These are phyloP conservation scores for Epinotia nisella DNA, from an alignment of 2,888 invertebrate species.

Conservation along the genomic window DNA sequence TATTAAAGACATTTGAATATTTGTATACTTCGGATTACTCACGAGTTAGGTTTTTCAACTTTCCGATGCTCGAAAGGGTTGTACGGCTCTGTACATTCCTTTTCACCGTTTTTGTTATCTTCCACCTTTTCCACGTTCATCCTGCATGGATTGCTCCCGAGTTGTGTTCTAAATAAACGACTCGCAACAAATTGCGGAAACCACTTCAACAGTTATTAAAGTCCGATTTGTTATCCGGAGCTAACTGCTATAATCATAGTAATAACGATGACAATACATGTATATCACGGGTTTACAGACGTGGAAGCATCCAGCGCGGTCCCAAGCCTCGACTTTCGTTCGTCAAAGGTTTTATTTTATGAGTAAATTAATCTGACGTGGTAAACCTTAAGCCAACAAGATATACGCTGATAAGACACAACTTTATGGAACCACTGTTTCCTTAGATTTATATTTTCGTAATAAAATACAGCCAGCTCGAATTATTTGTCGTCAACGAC, in stretches of 20 bases:
- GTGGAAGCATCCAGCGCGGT: constrained; percentile 1
- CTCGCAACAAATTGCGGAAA: constrained; percentile 25
- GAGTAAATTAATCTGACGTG: constrained; percentile 53
- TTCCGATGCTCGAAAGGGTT: constrained; percentile 76
- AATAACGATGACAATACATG: constrained; percentile 25
- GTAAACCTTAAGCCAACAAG: constrained; percentile 54
- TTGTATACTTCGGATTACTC: constrained; percentile 56
- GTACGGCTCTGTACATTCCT: constrained; percentile 59
- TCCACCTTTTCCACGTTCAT: constrained; percentile 40
- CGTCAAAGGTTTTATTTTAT: constrained; percentile 48
- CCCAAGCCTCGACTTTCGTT: constrained; percentile 7
- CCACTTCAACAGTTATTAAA: constrained; percentile 41
- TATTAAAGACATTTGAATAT: not conserved
- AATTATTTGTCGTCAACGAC: not conserved
- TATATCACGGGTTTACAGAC: constrained; percentile 5
- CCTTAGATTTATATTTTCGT: not conserved
- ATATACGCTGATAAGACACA: constrained; percentile 53
- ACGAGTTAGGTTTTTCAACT: constrained; percentile 79
- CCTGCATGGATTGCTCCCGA: constrained; percentile 12
- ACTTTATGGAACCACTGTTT: constrained; percentile 1
- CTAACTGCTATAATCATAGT: constrained; percentile 35
- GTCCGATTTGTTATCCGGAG: constrained; percentile 31
- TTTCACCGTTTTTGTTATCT: constrained; percentile 46
- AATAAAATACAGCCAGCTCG: constrained; percentile 9
- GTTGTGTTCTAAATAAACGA: constrained; percentile 38